Conservation (phyloP, 2,113 vertebrate genomes). For the Nanorana parkeri region DNA sequence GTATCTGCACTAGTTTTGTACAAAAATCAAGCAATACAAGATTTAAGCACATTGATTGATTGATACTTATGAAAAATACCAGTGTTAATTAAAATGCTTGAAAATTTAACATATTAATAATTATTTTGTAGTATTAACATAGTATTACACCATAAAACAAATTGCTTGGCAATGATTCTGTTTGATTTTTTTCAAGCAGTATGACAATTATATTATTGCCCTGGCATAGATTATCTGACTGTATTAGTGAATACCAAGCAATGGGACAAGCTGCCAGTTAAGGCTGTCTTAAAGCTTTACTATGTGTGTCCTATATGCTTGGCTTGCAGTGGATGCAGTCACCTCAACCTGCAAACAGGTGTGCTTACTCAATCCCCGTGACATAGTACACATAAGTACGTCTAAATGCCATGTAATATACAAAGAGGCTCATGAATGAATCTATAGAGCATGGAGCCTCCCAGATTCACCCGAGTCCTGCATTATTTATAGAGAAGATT, state of each 20-base stretch:
- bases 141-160: slow-evolving; percentile 7
- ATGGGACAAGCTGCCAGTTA: background rate
- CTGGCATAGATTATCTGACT: background rate
- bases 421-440: too few species aligned
- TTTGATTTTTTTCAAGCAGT: slow-evolving; percentile 33
- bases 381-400: too few species aligned
- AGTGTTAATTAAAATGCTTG: slow-evolving; percentile 34
- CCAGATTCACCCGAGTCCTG: too few species aligned
- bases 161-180: slow-evolving; percentile 5
- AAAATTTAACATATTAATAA: slow-evolving; percentile 13
- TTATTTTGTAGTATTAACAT: slow-evolving; percentile 32
- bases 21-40: slow-evolving; percentile 36
- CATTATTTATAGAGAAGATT: too few species aligned
- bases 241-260: background rate
- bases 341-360: too few species aligned
- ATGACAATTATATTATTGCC: slow-evolving; percentile 1
- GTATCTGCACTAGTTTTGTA: background rate
- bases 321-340: too few species aligned
- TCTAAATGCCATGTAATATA: too few species aligned
- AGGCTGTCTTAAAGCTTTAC: slow-evolving; percentile 3
- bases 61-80: background rate
- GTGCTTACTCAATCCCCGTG: too few species aligned
- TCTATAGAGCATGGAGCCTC: too few species aligned
- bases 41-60: background rate
- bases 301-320: background rate